Evolutionary conservation across 1,140 invertebrate genomes (phyloP), one percentile per base, ranked within the genome.

Genomic region (Habropoda laboriosa): DNA sequence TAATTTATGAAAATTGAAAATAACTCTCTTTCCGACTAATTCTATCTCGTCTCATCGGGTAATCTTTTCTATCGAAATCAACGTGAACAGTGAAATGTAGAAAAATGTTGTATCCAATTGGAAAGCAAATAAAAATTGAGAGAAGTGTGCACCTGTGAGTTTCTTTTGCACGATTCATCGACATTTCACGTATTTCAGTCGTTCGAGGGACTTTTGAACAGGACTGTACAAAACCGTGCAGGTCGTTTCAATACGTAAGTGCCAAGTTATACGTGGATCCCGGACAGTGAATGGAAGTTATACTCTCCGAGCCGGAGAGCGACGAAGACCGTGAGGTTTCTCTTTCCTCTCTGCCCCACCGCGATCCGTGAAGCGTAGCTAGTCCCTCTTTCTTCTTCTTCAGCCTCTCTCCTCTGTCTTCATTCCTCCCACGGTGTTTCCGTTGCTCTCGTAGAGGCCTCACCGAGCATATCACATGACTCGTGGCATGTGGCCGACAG

Each of bases 401-500:
- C 47, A 32, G 45, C 13, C 45, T 8, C 57, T 30, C 10, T 4
- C 30, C 21, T 10, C 57, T 12, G 16, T 67, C 24, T 71, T 47
- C 40, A 30, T 67, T 60, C 10, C 21, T 5, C 57, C 24, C 30
- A 18, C 8, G 47, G 42, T 45, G 30, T 47, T 83, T 84, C 57
- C 51, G 68, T 78, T 73, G 45, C 73, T 78, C 79, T 79, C 74
- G 42, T 38, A 51, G 58, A 77, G 58, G 79, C 57, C 70, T 85
- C 68, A 55, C 42, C 70, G 49, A 82, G 75, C 47, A 57, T 85
- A 79, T 82, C 55, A 49, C 67, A 74, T n/a, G 74, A 76, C 57
- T 60, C 51, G 38, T 61, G 71, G 68, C 70, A 86, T 84, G 81
- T 76, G 70, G 63, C 30, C 66, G 81, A 61, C 87, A 88, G 87